Percentiles rank a stretch among this genome's conserved stretches.
Conservation (phyloP, 2,888 invertebrate species). For the Eupithecia exiguata region DNA sequence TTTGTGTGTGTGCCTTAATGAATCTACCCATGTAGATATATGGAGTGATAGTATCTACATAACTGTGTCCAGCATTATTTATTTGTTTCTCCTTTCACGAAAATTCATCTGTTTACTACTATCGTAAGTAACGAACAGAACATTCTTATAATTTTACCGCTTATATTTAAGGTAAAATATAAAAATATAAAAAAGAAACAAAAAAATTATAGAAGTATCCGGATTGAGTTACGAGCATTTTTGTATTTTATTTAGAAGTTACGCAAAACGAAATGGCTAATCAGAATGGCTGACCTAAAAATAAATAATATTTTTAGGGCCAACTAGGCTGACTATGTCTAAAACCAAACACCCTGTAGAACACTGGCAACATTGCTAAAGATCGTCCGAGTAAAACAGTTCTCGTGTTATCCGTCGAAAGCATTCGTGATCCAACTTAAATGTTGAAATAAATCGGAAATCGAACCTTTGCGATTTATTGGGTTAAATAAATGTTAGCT, state of each 20-base stretch:
- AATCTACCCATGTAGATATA: no score
- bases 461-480: conserved; percentile 47
- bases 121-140: no score
- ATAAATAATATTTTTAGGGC: background rate
- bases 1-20: no score
- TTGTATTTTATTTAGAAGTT: background rate
- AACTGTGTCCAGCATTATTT: no score
- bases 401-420: conserved; percentile 72
- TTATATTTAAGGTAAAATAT: no score
- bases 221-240: background rate
- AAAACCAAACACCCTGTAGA: conserved; percentile 18
- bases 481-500: conserved; percentile 35
- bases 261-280: background rate
- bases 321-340: background rate
- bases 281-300: background rate
- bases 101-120: no score
- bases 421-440: conserved; percentile 67
- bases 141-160: no score
- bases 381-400: conserved; percentile 73
- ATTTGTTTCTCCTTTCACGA: no score
- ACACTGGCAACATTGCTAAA: conserved; percentile 33
- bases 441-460: conserved; percentile 68
- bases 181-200: no score
- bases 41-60: no score
- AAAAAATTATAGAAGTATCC: background rate